A percentile compares a stretch with the other conserved stretches of the same genome.
Conservation (phyloP, 2,113 vertebrate genomes). For the Rhegmatorhina hoffmannsi region DNA sequence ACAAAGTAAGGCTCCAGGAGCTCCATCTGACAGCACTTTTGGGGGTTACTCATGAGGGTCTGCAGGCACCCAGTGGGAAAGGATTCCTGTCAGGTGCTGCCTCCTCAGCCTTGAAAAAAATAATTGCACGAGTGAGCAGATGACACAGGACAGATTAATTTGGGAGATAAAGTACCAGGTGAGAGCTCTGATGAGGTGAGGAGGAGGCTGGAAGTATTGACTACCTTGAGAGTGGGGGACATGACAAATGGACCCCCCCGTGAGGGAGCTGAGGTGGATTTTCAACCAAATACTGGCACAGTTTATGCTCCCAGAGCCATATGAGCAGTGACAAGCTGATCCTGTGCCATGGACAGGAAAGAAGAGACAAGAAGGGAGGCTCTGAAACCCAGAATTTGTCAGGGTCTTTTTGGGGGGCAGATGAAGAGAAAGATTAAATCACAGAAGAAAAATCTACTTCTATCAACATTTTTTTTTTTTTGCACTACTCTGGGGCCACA, state of each 20-base stretch:
- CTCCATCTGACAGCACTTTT: background rate
- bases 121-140: background rate
- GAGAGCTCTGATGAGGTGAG: background rate
- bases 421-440: background rate
- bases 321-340: background rate
- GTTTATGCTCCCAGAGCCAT: background rate
- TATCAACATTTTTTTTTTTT: background rate
- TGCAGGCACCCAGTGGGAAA: background rate
- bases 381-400: background rate
- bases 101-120: background rate
- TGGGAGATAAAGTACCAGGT: background rate
- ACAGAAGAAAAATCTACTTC: background rate
- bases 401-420: background rate
- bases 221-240: background rate
- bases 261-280: background rate
- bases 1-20: background rate
- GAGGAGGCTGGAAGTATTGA: background rate
- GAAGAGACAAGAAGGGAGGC: background rate
- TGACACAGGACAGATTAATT: background rate
- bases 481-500: rapidly evolving
- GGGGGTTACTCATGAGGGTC: background rate
- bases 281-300: background rate
- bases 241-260: background rate
- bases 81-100: background rate
- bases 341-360: background rate